phyloP scores from a whole-genome alignment of 2,113 vertebrate species.

The Sialia sialis region DNA sequence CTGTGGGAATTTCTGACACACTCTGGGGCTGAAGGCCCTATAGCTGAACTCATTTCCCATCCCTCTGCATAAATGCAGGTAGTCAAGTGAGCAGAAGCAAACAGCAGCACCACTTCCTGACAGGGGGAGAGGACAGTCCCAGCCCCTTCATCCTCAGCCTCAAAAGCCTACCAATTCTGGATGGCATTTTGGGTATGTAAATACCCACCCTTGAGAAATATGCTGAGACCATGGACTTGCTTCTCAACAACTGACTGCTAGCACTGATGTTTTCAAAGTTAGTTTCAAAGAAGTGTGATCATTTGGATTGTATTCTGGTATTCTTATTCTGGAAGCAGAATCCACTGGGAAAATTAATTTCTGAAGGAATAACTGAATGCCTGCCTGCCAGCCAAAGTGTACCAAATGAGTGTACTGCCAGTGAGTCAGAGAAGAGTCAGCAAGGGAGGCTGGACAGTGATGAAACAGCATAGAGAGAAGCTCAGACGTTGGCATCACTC shows the following conservation, averaged over 20 bases:
- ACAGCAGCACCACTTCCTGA: not conserved
- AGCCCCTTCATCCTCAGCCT: not conserved
- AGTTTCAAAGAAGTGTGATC: not conserved
- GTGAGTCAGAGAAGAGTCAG: not conserved
- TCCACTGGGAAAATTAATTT: conserved; percentile 20
- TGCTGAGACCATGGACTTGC: not conserved
- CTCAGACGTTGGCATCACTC: conserved; percentile 8
- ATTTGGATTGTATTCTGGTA: not conserved
- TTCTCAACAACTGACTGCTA: not conserved
- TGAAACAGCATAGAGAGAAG: not conserved
- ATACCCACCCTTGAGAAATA: not conserved
- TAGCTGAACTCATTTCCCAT: not conserved
- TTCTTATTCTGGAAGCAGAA: not conserved
- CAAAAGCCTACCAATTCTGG: not conserved
- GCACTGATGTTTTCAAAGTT: not conserved
- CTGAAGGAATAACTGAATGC: not conserved
- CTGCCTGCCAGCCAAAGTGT: not conserved
- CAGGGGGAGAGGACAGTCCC: not conserved
- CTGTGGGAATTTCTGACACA: not conserved
- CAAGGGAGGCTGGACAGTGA: conserved; percentile 7
- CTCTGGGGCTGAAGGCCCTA: not conserved
- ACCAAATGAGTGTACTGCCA: not conserved
- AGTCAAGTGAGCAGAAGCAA: not conserved
- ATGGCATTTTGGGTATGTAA: not conserved
- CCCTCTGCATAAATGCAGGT: not conserved